Conservation (phyloP, 2,888 invertebrate genomes). For the Agrotis exclamationis region DNA sequence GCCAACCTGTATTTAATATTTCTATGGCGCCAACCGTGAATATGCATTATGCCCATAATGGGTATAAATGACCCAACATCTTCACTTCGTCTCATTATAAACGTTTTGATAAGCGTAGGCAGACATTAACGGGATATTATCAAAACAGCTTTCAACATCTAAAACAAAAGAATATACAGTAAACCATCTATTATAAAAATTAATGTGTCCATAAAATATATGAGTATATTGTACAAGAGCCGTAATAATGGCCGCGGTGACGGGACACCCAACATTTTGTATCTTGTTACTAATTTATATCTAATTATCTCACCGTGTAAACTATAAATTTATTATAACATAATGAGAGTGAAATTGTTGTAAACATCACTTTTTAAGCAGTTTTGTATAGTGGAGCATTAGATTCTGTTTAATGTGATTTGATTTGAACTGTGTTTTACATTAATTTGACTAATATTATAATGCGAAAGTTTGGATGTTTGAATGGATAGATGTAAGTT, state of each 20-base stretch:
- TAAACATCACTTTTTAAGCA: constrained; percentile 72
- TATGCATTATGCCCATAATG: no score
- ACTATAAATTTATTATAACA: constrained; percentile 77
- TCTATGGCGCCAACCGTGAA: no score
- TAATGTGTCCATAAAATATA: constrained; percentile 74
- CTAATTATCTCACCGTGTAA: constrained; percentile 74
- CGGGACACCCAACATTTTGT: constrained; percentile 66
- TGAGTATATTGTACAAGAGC: constrained; percentile 51
- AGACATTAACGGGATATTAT: constrained; percentile 33
- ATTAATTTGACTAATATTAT: constrained; percentile 51
- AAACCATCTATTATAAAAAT: constrained; percentile 60
- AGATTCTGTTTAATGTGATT: constrained; percentile 70
- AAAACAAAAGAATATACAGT: constrained; percentile 58
- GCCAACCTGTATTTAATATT: no score
- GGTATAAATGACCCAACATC: no score
- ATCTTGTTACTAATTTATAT: constrained; percentile 81
- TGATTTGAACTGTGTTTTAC: constrained; percentile 63
- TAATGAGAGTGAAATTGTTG: constrained; percentile 79
- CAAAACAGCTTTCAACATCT: constrained; percentile 48
- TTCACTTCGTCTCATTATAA: no score
- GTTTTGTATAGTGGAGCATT: constrained; percentile 75
- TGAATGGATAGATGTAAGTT: no score
- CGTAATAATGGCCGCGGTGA: constrained; percentile 49
- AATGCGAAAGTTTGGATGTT: no score
- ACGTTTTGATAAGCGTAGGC: constrained; percentile 24